Evolutionary conservation across 2,113 vertebrate species (phyloP).

Genomic region (Chloebia gouldiae): DNA sequence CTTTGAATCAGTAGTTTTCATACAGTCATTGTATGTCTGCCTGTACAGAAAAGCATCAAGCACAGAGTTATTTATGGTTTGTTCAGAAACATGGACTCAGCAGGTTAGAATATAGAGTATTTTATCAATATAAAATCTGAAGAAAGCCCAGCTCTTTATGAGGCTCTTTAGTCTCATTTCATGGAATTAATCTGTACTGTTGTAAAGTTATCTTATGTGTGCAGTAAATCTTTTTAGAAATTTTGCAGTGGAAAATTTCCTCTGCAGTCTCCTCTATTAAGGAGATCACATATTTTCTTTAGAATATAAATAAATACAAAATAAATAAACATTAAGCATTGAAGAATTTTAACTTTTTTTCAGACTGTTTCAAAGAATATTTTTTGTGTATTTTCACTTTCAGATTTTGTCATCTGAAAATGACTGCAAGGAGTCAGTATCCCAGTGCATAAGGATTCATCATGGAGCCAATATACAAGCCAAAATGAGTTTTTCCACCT

Average conservation of each 20-base stretch:
- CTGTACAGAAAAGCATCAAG: neutral
- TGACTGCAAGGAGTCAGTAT: neutral
- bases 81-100: neutral
- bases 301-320: neutral
- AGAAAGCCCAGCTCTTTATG: neutral
- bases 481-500: neutral
- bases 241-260: neutral
- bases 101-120: neutral
- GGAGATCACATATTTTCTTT: accelerated
- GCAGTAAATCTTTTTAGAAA: neutral
- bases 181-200: neutral
- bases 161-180: neutral
- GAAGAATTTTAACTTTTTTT: neutral
- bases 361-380: neutral
- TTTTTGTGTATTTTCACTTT: neutral
- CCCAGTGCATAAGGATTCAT: neutral
- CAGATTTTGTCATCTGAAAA: neutral
- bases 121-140: neutral
- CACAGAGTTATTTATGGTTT: neutral
- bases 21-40: too few species aligned
- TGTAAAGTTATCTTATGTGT: neutral
- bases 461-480: neutral
- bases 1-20: neutral
- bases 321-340: neutral
- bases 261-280: neutral